phyloP scores from a whole-genome alignment of 2,113 vertebrate species.

The Otocyon megalotis region DNA sequence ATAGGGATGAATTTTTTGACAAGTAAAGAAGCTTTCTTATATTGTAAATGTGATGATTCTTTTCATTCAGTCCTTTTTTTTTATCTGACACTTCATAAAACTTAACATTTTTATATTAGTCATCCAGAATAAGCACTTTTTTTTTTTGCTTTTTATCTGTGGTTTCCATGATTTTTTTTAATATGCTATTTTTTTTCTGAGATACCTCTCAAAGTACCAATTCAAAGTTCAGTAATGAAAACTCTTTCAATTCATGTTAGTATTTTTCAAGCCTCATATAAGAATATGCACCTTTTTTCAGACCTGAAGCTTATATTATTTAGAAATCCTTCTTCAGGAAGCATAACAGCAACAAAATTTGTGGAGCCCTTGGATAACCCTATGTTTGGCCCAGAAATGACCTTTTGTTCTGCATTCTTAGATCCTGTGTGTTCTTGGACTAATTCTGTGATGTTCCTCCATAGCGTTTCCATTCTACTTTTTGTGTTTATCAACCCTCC shows the following conservation, averaged over 20 bases:
- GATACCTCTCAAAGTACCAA: not conserved
- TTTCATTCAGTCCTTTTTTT: constrained; percentile 14
- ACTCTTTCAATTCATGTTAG: not conserved
- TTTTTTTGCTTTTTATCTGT: not conserved
- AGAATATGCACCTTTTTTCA: not conserved
- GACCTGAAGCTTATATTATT: not conserved
- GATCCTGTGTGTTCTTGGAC: not conserved
- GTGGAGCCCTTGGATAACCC: not conserved
- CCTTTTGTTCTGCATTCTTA: not conserved
- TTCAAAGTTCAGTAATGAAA: not conserved
- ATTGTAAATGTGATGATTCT: not conserved
- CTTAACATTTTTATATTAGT: not conserved
- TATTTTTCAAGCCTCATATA: not conserved
- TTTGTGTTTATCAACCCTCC: not conserved
- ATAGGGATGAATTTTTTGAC: not conserved
- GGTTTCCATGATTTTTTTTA: not conserved
- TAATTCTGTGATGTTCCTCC: not conserved
- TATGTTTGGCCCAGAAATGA: not conserved
- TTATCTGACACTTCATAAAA: not conserved
- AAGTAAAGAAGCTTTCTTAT: not conserved
- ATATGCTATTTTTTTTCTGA: not conserved
- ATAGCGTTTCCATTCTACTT: not conserved
- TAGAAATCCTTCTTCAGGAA: not conserved
- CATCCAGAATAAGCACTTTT: not conserved
- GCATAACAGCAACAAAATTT: not conserved